A percentile compares a stretch with the other conserved stretches of the same genome.
These are phyloP conservation scores for Gouania willdenowi DNA, from an alignment of 2,797 vertebrate genomes.

Conservation along the genomic window DNA sequence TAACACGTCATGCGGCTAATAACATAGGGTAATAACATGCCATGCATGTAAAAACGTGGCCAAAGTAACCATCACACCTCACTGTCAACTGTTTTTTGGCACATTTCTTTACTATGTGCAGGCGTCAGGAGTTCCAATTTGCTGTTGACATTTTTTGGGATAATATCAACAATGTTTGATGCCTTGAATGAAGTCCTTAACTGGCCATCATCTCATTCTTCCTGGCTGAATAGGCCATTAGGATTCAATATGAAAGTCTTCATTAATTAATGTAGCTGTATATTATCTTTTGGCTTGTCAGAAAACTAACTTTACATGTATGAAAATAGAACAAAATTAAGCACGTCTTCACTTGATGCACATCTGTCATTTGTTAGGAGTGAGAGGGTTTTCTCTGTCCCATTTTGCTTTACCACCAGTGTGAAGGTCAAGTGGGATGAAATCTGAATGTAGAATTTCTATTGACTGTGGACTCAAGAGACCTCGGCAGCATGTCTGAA, in stretches of 20 bases:
- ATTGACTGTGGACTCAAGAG: conserved; percentile 38
- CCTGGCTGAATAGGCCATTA: conserved; percentile 42
- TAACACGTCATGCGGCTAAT: too few species aligned
- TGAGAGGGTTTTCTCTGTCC: conserved; percentile 13
- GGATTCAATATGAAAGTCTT: conserved; percentile 48
- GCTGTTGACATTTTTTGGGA: neutral
- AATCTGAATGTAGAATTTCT: conserved; percentile 64
- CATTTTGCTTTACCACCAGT: conserved; percentile 16
- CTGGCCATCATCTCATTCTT: conserved; percentile 39
- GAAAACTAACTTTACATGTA: conserved; percentile 46
- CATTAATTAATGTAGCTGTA: conserved; percentile 57
- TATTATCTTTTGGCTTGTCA: conserved; percentile 53
- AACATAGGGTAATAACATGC: conserved; percentile 54
- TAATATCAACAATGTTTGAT: conserved; percentile 10
- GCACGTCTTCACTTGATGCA: conserved; percentile 17
- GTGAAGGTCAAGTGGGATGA: conserved; percentile 63
- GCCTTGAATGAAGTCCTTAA: conserved; percentile 29
- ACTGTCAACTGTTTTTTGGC: conserved; percentile 11
- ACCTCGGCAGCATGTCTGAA: conserved; percentile 25
- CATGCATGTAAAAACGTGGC: conserved; percentile 54
- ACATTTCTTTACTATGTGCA: conserved; percentile 3
- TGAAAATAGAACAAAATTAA: conserved; percentile 43
- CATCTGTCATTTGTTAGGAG: conserved; percentile 25
- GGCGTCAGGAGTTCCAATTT: conserved; percentile 9
- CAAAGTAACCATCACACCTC: too few species aligned